Percentiles rank a stretch among this genome's conserved stretches.
These are phyloP conservation scores for Artemia sp. DNA, from an alignment of 2,888 invertebrate species.

Conservation along the genomic window DNA sequence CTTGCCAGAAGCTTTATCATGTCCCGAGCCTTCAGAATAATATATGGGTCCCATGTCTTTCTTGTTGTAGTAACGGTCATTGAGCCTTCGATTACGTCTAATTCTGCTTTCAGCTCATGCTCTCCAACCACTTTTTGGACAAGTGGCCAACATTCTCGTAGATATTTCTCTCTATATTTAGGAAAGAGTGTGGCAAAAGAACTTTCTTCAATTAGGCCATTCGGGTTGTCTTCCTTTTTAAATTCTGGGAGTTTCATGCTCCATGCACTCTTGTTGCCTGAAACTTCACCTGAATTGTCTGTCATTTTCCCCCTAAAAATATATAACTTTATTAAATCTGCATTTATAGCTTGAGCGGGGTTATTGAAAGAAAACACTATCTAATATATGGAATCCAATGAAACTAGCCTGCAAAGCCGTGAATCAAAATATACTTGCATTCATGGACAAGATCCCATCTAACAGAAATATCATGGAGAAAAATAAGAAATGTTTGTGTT, in stretches of 20 bases:
- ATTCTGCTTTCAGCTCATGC: constrained; percentile 60
- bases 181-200: constrained; percentile 94
- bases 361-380: no score
- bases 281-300: constrained; percentile 33
- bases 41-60: constrained; percentile 97
- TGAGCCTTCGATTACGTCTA: constrained; percentile 82
- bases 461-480: no score
- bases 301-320: neutral
- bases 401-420: no score
- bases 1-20: constrained; percentile 83
- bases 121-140: constrained; percentile 68
- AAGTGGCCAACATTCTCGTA: constrained; percentile 85
- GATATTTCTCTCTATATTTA: constrained; percentile 86
- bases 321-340: no score
- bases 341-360: no score
- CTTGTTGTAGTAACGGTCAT: constrained; percentile 85
- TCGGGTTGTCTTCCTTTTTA: constrained; percentile 68
- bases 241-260: constrained; percentile 68
- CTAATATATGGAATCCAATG: no score
- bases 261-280: constrained; percentile 60
- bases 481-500: no score
- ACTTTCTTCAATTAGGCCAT: constrained; percentile 76
- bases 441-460: no score
- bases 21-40: constrained; percentile 88
- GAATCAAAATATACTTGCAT: no score